phyloP scores from a whole-genome alignment of 2,888 invertebrate species.

The Phorcus lineatus region DNA sequence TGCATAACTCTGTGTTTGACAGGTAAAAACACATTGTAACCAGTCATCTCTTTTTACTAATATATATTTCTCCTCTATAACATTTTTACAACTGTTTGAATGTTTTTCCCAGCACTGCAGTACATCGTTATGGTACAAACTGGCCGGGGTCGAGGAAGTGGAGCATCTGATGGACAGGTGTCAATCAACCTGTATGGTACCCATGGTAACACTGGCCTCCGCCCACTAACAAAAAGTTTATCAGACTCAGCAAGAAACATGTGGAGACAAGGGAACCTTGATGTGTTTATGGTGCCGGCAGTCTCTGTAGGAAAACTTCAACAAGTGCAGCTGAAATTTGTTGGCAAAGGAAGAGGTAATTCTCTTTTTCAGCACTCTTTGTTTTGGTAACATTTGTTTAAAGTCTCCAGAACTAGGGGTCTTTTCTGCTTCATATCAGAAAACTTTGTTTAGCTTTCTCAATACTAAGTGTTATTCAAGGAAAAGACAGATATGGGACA shows the following conservation, averaged over 20 bases:
- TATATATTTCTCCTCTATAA: too few species aligned
- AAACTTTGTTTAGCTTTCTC: too few species aligned
- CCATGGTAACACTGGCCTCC: conserved; percentile 69
- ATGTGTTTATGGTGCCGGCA: conserved; percentile 70
- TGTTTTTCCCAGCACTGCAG: conserved; percentile 56
- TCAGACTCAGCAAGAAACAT: conserved; percentile 33
- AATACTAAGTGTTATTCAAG: too few species aligned
- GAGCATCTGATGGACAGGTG: conserved; percentile 61
- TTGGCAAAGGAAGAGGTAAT: conserved; percentile 55
- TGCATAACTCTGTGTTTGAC: too few species aligned
- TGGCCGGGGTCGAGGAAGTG: conserved; percentile 61
- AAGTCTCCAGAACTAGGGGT: too few species aligned
- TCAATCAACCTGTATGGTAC: conserved; percentile 66
- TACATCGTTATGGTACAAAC: conserved; percentile 71
- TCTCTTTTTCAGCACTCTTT: neutral
- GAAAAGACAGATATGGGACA: too few species aligned
- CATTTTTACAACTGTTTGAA: too few species aligned
- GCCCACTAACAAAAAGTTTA: conserved; percentile 36
- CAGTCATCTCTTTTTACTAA: too few species aligned
- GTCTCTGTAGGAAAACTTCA: conserved; percentile 68
- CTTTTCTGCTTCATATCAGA: too few species aligned
- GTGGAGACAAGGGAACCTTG: conserved; percentile 63
- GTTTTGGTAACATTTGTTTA: too few species aligned
- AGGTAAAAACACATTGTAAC: too few species aligned
- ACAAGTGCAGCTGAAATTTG: conserved; percentile 65